Percentiles rank a stretch among this genome's conserved stretches.
Conservation (phyloP, 1,140 invertebrate species). For the Macrocentrus cingulum region DNA sequence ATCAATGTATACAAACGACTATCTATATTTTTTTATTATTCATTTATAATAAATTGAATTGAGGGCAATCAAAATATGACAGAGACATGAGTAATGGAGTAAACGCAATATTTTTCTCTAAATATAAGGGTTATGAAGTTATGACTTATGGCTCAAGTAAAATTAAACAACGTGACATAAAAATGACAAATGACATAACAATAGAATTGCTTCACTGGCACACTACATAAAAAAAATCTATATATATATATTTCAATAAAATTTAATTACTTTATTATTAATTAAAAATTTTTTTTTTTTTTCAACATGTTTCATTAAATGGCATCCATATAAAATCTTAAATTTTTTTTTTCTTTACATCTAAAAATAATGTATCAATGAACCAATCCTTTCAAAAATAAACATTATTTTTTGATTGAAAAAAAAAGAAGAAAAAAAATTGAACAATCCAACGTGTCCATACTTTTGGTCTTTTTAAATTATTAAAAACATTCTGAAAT, state of each 20-base stretch:
- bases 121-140: slow-evolving; percentile 35
- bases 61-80: slow-evolving; percentile 25
- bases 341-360: slow-evolving; percentile 19
- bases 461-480: slow-evolving; percentile 30
- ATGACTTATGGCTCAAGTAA: slow-evolving; percentile 43
- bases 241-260: background rate
- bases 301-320: background rate
- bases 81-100: slow-evolving; percentile 30
- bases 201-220: slow-evolving; percentile 45
- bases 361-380: slow-evolving; percentile 35
- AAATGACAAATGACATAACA: slow-evolving; percentile 52
- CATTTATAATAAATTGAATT: slow-evolving; percentile 24
- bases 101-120: slow-evolving; percentile 31
- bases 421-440: no score
- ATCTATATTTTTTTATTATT: slow-evolving; percentile 42
- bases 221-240: slow-evolving; percentile 26
- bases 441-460: slow-evolving; percentile 40
- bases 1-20: slow-evolving; percentile 37
- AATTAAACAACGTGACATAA: slow-evolving; percentile 51
- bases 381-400: slow-evolving; percentile 43
- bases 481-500: slow-evolving; percentile 22
- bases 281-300: no score
- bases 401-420: slow-evolving; percentile 38
- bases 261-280: background rate
- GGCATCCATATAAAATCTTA: no score